phyloP scores from a whole-genome alignment of 2,888 invertebrate genomes.

The Campoletis raptor region DNA sequence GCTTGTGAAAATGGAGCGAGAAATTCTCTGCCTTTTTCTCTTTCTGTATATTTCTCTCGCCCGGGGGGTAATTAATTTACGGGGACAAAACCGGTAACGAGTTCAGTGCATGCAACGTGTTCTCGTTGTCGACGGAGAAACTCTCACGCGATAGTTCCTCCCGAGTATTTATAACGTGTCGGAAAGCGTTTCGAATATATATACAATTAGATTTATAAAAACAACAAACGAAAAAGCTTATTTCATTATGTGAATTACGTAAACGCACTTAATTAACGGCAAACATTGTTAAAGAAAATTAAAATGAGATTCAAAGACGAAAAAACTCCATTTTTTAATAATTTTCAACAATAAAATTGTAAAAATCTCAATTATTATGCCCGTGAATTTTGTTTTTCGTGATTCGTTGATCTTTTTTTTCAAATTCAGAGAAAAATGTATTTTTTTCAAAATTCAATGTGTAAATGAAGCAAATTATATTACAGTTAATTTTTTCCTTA shows the following conservation, averaged over 20 bases:
- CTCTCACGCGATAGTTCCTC: slow-evolving; percentile 77
- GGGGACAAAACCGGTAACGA: slow-evolving; percentile 81
- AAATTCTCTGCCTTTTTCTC: slow-evolving; percentile 51
- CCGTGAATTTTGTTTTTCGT: too few relatives aligned
- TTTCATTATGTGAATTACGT: slow-evolving; percentile 11
- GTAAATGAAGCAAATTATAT: neutral
- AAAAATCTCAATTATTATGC: too few relatives aligned
- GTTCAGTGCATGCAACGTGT: slow-evolving; percentile 77
- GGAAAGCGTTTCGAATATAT: slow-evolving; percentile 59
- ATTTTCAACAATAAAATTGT: neutral
- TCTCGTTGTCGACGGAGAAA: slow-evolving; percentile 64
- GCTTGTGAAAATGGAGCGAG: slow-evolving; percentile 72
- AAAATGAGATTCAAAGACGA: neutral
- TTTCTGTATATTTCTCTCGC: slow-evolving; percentile 43
- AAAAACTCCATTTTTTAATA: neutral
- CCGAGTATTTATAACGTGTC: slow-evolving; percentile 74
- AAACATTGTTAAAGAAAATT: neutral
- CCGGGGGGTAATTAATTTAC: slow-evolving; percentile 79
- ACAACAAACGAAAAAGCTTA: slow-evolving; percentile 11
- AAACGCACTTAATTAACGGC: slow-evolving; percentile 22
- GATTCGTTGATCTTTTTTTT: neutral
- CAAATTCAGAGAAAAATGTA: neutral
- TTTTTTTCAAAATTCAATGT: neutral
- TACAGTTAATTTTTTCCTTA: neutral
- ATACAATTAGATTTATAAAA: slow-evolving; percentile 16